A percentile compares a stretch with the other conserved stretches of the same genome.
phyloP scores from a whole-genome alignment of 35 echinoderm and acorn worm species.

The Diadema setosum region DNA sequence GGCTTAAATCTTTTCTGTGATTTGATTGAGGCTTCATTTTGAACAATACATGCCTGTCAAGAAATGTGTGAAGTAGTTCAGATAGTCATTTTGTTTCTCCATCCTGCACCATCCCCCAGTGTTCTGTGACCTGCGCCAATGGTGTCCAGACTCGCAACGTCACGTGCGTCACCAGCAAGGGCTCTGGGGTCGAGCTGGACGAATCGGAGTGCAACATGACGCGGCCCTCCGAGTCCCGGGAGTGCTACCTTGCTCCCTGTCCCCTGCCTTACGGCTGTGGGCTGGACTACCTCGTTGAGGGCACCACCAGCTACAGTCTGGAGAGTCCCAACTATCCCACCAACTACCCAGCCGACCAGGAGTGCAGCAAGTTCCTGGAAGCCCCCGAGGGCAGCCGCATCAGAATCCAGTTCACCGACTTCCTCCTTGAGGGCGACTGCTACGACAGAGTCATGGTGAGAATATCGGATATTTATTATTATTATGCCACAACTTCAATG shows the following conservation, averaged over 20 bases:
- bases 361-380: constrained; percentile 5
- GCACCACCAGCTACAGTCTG: not conserved
- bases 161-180: constrained; percentile 9
- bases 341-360: constrained; percentile 64
- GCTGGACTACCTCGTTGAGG: not conserved
- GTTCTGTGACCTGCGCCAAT: constrained; percentile 59
- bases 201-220: constrained; percentile 16
- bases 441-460: not conserved
- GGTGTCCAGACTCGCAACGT: constrained; percentile 37
- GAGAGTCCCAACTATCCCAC: constrained; percentile 52
- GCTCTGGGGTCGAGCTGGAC: not conserved
- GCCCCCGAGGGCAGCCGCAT: constrained; percentile 23
- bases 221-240: not conserved
- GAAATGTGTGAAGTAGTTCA: too few relatives aligned
- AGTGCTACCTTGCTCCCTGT: constrained; percentile 17
- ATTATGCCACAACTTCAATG: too few relatives aligned
- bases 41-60: too few relatives aligned
- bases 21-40: too few relatives aligned
- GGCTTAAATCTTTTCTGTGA: too few relatives aligned
- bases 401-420: constrained; percentile 57
- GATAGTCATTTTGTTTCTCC: too few relatives aligned
- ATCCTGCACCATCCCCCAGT: constrained; percentile 61
- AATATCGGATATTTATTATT: too few relatives aligned
- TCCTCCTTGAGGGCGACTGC: constrained; percentile 51
- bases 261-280: constrained; percentile 50